Conservation (phyloP, 2,113 vertebrate genomes). For the Gavialis gangeticus region DNA sequence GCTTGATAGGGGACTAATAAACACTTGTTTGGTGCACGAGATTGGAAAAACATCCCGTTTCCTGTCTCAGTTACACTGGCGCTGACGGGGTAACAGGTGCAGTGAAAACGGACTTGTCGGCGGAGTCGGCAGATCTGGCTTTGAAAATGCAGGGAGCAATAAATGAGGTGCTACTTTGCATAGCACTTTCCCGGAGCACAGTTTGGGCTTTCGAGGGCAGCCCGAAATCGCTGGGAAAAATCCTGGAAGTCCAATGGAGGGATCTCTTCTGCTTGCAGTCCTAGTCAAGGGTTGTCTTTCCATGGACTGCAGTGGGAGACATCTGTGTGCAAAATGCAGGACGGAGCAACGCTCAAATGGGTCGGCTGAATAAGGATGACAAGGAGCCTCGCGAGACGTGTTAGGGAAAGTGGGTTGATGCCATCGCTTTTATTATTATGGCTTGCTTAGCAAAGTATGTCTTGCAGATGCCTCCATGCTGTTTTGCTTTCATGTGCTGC, state of each 20-base stretch:
- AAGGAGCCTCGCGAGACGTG: background rate
- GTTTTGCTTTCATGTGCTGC: conserved; percentile 23
- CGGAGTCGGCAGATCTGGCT: background rate
- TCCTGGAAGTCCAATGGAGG: background rate
- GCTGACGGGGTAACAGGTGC: background rate
- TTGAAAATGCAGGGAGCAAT: background rate
- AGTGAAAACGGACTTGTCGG: background rate
- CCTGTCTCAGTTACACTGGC: fast-evolving
- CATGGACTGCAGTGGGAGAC: background rate
- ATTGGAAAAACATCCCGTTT: fast-evolving
- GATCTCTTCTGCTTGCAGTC: background rate
- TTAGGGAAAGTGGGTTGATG: background rate
- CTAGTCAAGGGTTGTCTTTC: background rate
- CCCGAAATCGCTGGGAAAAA: background rate
- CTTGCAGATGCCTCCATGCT: conserved; percentile 25
- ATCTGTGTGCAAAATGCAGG: background rate
- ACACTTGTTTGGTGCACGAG: background rate
- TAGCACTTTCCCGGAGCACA: background rate
- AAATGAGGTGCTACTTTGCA: background rate
- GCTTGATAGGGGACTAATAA: background rate
- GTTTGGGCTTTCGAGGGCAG: background rate
- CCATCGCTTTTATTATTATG: background rate
- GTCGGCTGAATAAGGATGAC: background rate
- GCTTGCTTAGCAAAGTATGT: background rate
- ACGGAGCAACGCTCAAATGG: background rate